Percentiles rank a stretch among this genome's conserved stretches.
These are phyloP conservation scores for Globia sparganii DNA, from an alignment of 2,888 invertebrate genomes.

Conservation along the genomic window DNA sequence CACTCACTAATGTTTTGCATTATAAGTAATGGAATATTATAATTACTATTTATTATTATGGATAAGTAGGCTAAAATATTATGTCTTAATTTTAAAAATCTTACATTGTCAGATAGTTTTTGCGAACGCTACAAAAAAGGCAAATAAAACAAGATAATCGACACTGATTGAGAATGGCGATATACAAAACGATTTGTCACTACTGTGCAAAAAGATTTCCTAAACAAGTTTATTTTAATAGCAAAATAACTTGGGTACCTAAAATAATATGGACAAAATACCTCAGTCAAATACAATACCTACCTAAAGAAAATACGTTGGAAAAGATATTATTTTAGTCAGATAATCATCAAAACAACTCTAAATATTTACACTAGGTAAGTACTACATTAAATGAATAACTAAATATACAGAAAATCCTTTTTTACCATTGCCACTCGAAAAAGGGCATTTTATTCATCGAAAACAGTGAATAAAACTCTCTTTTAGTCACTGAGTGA, in stretches of 20 bases:
- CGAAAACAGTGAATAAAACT: no score
- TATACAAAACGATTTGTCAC: conserved; percentile 31
- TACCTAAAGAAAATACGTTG: not conserved
- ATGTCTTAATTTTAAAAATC: not conserved
- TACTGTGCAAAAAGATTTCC: conserved; percentile 35
- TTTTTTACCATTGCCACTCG: no score
- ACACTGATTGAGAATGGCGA: conserved; percentile 13
- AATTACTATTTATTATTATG: not conserved
- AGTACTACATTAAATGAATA: not conserved
- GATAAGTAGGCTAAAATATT: not conserved
- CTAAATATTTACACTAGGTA: not conserved
- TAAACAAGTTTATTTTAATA: conserved; percentile 19
- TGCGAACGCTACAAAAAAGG: conserved; percentile 42
- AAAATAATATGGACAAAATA: not conserved
- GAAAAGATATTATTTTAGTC: not conserved
- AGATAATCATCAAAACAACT: not conserved
- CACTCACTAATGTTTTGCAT: no score
- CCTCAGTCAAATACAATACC: not conserved
- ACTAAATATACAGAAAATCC: not conserved
- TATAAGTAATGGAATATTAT: no score
- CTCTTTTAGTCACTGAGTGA: no score
- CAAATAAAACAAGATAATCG: conserved; percentile 23
- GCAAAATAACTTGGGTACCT: not conserved
- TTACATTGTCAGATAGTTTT: not conserved
- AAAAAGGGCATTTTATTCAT: no score